A percentile compares a stretch with the other conserved stretches of the same genome.
Conservation (phyloP, 2,888 invertebrate species). For the Galerucella nymphaeae region DNA sequence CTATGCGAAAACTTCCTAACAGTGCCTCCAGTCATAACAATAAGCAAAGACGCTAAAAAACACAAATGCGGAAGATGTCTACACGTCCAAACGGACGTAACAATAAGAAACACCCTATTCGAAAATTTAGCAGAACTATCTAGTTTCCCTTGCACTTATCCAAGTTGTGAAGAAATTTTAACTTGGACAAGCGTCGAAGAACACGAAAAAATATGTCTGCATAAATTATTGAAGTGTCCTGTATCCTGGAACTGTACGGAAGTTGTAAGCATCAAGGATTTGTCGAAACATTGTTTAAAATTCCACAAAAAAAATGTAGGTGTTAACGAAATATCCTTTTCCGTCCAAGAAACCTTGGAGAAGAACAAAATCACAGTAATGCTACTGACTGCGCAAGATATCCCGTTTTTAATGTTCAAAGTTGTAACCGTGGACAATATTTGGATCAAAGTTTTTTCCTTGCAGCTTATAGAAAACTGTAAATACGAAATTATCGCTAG, state of each 20-base stretch:
- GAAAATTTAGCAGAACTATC: conserved; percentile 25
- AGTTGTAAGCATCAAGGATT: conserved; percentile 11
- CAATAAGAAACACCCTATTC: conserved; percentile 20
- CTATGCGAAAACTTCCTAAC: conserved; percentile 29
- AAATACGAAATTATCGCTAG: conserved; percentile 20
- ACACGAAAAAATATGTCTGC: conserved; percentile 26
- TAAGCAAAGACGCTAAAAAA: conserved; percentile 18
- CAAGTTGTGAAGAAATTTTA: conserved; percentile 22
- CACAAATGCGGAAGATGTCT: conserved; percentile 35
- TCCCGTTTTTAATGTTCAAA: conserved; percentile 25
- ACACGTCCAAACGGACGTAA: conserved; percentile 17
- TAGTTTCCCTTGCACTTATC: conserved; percentile 29
- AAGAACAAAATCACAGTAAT: conserved; percentile 30
- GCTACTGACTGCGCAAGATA: conserved; percentile 17
- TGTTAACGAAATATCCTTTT: background rate
- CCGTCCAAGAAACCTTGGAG: conserved; percentile 9
- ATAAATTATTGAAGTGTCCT: conserved; percentile 27
- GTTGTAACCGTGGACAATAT: conserved; percentile 18
- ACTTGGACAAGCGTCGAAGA: conserved; percentile 21
- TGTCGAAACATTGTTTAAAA: conserved; percentile 13
- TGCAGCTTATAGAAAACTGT: conserved; percentile 12
- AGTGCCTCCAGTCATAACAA: conserved; percentile 28
- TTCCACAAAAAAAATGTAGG: conserved; percentile 28
- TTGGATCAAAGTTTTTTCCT: conserved; percentile 33
- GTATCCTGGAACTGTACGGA: conserved; percentile 33